phyloP scores from a whole-genome alignment of 2,797 vertebrate genomes.

The Lindbergichthys nudifrons region DNA sequence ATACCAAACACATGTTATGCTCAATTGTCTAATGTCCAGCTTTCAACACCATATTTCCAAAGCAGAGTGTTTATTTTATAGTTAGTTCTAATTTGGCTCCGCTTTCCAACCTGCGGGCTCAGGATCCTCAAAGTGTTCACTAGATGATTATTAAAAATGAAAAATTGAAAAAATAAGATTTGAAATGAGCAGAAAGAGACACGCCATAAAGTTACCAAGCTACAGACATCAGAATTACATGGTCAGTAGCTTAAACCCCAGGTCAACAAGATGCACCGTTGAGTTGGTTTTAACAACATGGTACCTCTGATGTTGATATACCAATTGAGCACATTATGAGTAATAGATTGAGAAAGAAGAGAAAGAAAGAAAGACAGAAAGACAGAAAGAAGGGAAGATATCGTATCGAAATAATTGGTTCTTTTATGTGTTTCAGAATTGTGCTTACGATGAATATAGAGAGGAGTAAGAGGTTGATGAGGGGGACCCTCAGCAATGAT shows the following conservation, averaged over 20 bases:
- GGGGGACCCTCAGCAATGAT: conserved; percentile 70
- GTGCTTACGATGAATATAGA: conserved; percentile 46
- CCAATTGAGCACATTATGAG: not conserved
- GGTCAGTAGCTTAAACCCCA: not conserved
- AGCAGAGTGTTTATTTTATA: not conserved
- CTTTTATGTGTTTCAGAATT: conserved; percentile 33
- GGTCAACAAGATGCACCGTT: not conserved
- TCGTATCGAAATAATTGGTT: not conserved
- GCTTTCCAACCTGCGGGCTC: not conserved
- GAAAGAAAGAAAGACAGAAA: conserved; percentile 10
- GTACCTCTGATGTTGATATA: not conserved
- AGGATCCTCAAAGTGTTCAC: not conserved
- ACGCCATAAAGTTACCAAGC: not conserved
- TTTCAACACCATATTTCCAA: not conserved
- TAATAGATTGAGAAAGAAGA: not conserved
- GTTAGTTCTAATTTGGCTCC: not conserved
- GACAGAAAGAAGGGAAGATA: not conserved
- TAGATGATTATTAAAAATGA: not conserved
- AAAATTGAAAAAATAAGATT: not conserved
- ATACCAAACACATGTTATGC: not conserved
- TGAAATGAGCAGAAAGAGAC: conserved; percentile 9
- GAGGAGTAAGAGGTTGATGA: conserved; percentile 66
- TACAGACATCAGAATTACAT: conserved; percentile 9
- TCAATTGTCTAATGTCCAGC: not conserved
- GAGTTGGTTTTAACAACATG: conserved; percentile 9